Evolutionary conservation across 2,888 invertebrate species (phyloP).

Genomic region (Torymus tubicola): DNA sequence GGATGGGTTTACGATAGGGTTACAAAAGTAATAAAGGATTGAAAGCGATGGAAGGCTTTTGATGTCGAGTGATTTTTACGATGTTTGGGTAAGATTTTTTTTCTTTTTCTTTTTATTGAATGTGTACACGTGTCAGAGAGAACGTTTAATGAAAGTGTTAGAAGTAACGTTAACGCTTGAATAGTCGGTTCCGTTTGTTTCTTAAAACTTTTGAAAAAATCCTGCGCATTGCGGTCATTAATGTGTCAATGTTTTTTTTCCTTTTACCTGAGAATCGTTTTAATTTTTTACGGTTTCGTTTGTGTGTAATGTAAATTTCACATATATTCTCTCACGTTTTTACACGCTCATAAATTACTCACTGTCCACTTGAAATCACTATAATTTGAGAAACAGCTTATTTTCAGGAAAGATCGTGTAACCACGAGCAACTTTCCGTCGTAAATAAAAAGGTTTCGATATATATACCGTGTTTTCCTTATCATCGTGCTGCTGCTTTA

Average conservation of each 20-base stretch:
- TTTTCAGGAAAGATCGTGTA: not conserved
- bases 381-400: constrained; percentile 24
- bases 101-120: too few species aligned
- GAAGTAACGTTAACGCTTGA: too few species aligned
- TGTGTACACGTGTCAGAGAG: too few species aligned
- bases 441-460: constrained; percentile 6
- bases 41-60: too few species aligned
- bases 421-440: not conserved
- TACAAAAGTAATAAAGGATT: too few species aligned
- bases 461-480: not conserved
- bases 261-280: not conserved
- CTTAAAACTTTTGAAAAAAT: too few species aligned
- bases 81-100: too few species aligned
- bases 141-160: too few species aligned
- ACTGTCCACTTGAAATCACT: constrained; percentile 8
- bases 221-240: too few species aligned
- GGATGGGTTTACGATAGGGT: too few species aligned
- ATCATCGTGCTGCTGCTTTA: not conserved
- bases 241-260: not conserved
- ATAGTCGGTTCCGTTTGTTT: too few species aligned
- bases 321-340: not conserved
- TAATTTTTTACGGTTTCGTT: not conserved
- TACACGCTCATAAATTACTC: constrained; percentile 21
- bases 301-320: not conserved
- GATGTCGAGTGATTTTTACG: too few species aligned